Evolutionary conservation across 2,113 vertebrate species (phyloP).

Genomic region (Fregetta grallaria): DNA sequence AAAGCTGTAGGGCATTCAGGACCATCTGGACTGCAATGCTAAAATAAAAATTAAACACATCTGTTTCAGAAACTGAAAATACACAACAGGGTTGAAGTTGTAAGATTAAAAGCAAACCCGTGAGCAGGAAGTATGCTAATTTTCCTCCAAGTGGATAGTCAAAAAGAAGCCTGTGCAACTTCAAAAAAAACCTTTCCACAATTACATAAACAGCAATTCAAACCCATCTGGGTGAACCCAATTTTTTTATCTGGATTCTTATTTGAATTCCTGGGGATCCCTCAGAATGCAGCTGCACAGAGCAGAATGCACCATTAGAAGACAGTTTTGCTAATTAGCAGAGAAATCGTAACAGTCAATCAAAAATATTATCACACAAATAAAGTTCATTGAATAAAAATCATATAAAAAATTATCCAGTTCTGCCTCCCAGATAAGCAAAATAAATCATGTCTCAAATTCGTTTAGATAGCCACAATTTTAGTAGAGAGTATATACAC

Average conservation of each 20-base stretch:
- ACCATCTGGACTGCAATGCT: constrained; percentile 92
- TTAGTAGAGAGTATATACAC: not conserved
- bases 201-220: not conserved
- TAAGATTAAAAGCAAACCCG: not conserved
- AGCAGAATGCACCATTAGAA: not conserved
- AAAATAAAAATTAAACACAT: constrained; percentile 7
- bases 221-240: not conserved
- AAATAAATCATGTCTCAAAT: not conserved
- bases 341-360: not conserved
- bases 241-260: not conserved
- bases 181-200: not conserved
- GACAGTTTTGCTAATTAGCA: not conserved
- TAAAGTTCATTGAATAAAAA: not conserved
- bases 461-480: not conserved
- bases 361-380: not conserved
- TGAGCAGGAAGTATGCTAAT: not conserved
- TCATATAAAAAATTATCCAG: not conserved
- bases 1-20: constrained; percentile 92
- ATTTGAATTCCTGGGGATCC: not conserved
- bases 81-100: not conserved
- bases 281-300: not conserved
- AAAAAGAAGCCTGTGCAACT: not conserved
- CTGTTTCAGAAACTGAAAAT: not conserved
- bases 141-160: not conserved
- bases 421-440: not conserved